Evolutionary conservation across 2,888 invertebrate genomes (phyloP), one percentile per base, ranked within the genome.

Genomic region (Pachliopta kotzebuea): DNA sequence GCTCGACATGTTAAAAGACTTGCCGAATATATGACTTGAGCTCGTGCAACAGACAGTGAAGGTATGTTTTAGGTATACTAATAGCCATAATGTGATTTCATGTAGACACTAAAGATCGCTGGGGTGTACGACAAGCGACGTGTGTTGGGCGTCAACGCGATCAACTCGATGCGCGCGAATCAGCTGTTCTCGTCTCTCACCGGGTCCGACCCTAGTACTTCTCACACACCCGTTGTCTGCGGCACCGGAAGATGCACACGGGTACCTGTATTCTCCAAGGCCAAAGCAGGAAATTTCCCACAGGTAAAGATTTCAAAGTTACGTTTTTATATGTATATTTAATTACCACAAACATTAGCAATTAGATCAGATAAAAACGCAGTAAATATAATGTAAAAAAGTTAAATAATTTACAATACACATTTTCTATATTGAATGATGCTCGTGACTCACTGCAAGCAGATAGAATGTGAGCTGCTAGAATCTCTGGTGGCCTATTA

Each of bases 141-240:
- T 4, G 70, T 90, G 53, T 67, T 90, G 0, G 90, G 90, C 8
- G 79, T 90, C 53, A 90, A 90, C 72, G 78, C 90, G 0, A 76
- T 89, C 29, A 89, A 80, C 69, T 71, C 89, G 14, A 90, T 90
- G 90, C 84, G 90, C 11, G 90, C 90, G 31, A 88, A 86, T 71
- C 90, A 90, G 79, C 74, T 90, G 74, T 83, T 82, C 75, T 81
- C 85, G 67, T 72, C 84, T 29, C 76, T 84, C 58, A 78, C 80
- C 3, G 85, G 84, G 3, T 37, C 72, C 0, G 86, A 90, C 66
- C 86, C 88, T 0, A 57, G 70, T 14, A 71, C 56, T 18, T 67
- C 68, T 31, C 74, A 66, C 60, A 73, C 80, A 31, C 88, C 90
- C 0, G 87, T 90, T 1, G 73, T 90, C 4, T 77, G 89, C 66